phyloP scores from a whole-genome alignment of 2,797 vertebrate genomes.

The Podarcis lilfordi region DNA sequence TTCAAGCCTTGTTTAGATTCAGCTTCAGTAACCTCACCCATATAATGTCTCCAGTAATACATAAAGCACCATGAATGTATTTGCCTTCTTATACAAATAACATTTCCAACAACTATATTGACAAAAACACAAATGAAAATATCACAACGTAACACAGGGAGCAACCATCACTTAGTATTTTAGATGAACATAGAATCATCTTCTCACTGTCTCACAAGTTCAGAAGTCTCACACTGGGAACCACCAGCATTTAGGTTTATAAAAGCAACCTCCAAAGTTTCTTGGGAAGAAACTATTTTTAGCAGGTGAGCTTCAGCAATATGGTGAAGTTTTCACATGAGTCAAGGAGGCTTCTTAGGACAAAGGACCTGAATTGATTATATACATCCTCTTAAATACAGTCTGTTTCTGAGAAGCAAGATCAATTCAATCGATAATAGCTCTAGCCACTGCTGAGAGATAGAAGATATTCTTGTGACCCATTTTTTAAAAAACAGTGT shows the following conservation, averaged over 20 bases:
- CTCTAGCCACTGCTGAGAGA: conserved; percentile 9
- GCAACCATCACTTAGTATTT: background rate
- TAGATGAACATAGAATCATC: background rate
- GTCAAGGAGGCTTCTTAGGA: background rate
- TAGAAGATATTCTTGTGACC: background rate
- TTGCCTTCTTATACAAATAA: background rate
- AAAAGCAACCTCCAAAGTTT: background rate
- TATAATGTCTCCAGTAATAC: background rate
- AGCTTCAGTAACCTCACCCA: background rate
- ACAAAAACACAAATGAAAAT: background rate
- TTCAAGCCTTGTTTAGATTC: background rate
- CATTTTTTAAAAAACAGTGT: background rate
- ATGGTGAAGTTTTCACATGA: background rate
- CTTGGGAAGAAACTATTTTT: background rate
- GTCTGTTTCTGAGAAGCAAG: conserved; percentile 1
- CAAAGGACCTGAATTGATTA: conserved; percentile 16
- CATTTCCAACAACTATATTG: background rate
- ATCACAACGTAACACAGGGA: background rate
- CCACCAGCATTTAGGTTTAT: background rate
- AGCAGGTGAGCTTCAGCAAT: background rate
- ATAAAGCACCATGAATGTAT: background rate
- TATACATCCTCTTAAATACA: conserved; percentile 22
- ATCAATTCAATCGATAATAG: conserved; percentile 15
- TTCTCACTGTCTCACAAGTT: background rate
- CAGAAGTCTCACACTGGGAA: background rate